Evolutionary conservation across 2,113 vertebrate genomes (phyloP).

Genomic region (Lampris incognitus): DNA sequence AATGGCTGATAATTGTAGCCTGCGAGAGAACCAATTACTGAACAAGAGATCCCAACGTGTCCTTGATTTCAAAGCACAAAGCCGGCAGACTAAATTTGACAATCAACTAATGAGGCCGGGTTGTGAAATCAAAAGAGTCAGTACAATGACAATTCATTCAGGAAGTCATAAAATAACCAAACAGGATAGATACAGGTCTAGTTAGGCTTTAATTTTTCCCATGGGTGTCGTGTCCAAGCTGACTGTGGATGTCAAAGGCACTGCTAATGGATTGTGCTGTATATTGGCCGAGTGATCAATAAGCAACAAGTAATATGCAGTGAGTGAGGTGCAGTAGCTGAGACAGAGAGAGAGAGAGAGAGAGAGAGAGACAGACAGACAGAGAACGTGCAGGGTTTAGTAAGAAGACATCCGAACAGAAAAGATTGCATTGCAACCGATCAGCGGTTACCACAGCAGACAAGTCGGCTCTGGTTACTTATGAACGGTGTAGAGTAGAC

Average conservation of each 20-base stretch:
- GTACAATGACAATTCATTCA: conserved; percentile 32
- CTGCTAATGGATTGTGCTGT: not conserved
- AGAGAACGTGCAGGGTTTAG: too few relatives aligned
- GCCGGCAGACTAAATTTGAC: conserved; percentile 42
- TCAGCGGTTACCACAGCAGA: conserved; percentile 4
- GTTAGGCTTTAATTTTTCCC: conserved; percentile 22
- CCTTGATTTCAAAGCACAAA: conserved; percentile 64
- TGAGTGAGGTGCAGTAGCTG: not conserved
- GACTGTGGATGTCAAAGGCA: conserved; percentile 10
- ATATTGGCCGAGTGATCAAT: not conserved
- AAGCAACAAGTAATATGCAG: not conserved
- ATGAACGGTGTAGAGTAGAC: not conserved
- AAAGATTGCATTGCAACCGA: too few relatives aligned
- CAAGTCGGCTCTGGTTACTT: not conserved
- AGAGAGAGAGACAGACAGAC: too few relatives aligned
- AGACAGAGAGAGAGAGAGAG: too few relatives aligned
- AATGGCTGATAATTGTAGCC: conserved; percentile 73
- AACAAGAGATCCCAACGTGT: conserved; percentile 32
- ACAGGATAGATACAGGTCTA: not conserved
- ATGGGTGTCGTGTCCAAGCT: conserved; percentile 21
- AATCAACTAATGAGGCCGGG: conserved; percentile 42
- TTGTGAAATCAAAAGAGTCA: conserved; percentile 55
- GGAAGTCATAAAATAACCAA: conserved; percentile 9
- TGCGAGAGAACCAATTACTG: conserved; percentile 69
- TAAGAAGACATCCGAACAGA: too few relatives aligned